Evolutionary conservation across 64 coral and sea anemone genomes (phyloP).

Genomic region (Hydrozoanthus tunicans): DNA sequence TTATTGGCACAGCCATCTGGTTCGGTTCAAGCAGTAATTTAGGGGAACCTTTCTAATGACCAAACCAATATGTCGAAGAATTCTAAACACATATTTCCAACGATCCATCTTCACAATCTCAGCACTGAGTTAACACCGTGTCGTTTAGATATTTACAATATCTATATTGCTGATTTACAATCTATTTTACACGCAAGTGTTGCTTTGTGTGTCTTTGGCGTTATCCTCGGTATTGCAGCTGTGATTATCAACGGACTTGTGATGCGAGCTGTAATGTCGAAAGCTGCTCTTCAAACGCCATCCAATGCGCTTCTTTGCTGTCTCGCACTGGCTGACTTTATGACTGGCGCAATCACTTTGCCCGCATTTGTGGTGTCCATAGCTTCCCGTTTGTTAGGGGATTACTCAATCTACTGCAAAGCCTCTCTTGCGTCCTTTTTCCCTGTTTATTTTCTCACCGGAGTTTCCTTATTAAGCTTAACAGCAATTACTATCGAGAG

Average conservation of each 20-base stretch:
- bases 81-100: too few species aligned
- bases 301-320: conserved; percentile 41
- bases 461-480: conserved; percentile 33
- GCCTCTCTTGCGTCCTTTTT: conserved; percentile 32
- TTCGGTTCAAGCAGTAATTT: too few species aligned
- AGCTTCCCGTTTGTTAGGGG: neutral
- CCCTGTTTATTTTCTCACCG: conserved; percentile 24
- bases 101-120: neutral
- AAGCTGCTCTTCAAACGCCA: conserved; percentile 17
- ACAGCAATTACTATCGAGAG: conserved; percentile 37
- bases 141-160: conserved; percentile 11
- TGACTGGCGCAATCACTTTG: conserved; percentile 2
- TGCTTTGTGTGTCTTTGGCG: conserved; percentile 3
- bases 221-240: neutral
- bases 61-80: too few species aligned
- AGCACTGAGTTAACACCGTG: neutral
- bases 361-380: conserved; percentile 49
- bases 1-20: too few species aligned
- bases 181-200: conserved; percentile 20
- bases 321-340: conserved; percentile 17
- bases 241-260: neutral
- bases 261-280: neutral
- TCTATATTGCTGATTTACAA: neutral
- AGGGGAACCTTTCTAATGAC: too few species aligned
- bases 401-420: conserved; percentile 21